These are phyloP conservation scores for Drosophila falleni DNA, from an alignment of 2,888 invertebrate species.

Conservation along the genomic window DNA sequence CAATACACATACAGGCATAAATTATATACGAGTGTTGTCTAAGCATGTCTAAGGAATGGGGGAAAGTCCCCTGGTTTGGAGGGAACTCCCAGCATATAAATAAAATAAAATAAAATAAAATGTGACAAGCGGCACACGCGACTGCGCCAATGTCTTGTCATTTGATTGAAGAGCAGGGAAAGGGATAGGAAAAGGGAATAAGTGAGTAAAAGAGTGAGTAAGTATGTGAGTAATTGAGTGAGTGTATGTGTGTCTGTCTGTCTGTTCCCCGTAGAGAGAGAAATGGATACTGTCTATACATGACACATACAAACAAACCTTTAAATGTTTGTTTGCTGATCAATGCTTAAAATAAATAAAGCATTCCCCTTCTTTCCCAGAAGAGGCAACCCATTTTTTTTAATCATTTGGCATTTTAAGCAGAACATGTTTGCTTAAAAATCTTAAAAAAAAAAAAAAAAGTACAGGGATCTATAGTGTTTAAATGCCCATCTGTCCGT, in stretches of 20 bases:
- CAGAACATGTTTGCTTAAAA: too few relatives aligned
- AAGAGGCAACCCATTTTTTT: neutral
- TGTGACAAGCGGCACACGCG: conserved; percentile 52
- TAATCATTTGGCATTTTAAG: neutral
- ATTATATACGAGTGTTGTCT: conserved; percentile 39
- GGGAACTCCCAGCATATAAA: conserved; percentile 39
- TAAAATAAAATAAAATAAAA: conserved; percentile 67
- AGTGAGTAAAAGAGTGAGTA: neutral
- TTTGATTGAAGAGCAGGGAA: conserved; percentile 33
- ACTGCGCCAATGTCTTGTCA: conserved; percentile 49
- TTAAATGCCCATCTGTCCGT: too few relatives aligned
- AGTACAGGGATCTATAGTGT: too few relatives aligned
- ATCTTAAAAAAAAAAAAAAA: too few relatives aligned
- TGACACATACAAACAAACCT: conserved; percentile 26
- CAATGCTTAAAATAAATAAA: conserved; percentile 43
- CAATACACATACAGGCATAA: conserved; percentile 31
- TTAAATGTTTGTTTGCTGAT: conserved; percentile 44
- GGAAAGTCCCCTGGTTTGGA: neutral
- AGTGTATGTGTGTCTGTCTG: neutral
- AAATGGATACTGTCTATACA: conserved; percentile 13
- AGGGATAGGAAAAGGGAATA: too few relatives aligned
- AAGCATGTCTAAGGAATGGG: conserved; percentile 9
- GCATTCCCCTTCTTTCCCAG: conserved; percentile 1
- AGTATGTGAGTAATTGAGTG: neutral
- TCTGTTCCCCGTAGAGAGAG: neutral